Percentiles rank a stretch among this genome's conserved stretches.
These are phyloP conservation scores for Liparis tanakae DNA, from an alignment of 2,797 vertebrate genomes.

Conservation along the genomic window DNA sequence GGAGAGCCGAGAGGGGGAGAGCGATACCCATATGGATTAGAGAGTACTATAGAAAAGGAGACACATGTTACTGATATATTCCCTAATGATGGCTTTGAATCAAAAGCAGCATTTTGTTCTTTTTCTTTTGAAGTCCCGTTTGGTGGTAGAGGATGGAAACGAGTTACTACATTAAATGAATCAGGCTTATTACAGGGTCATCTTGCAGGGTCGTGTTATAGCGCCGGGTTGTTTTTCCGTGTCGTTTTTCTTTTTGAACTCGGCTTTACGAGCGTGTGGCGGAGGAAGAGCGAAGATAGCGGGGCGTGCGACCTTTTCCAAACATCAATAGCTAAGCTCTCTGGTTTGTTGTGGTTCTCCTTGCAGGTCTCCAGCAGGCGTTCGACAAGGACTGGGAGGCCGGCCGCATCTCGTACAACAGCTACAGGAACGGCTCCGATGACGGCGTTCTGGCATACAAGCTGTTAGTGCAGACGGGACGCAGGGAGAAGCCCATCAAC, in stretches of 20 bases:
- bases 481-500: conserved; percentile 92
- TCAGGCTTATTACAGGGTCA: conserved; percentile 61
- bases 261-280: conserved; percentile 9
- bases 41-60: conserved; percentile 61
- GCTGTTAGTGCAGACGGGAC: conserved; percentile 95
- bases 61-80: conserved; percentile 79
- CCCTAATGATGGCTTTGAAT: conserved; percentile 68
- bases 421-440: conserved; percentile 94
- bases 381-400: conserved; percentile 96
- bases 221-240: conserved; percentile 20
- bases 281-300: conserved; percentile 47
- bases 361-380: conserved; percentile 92
- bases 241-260: conserved; percentile 34
- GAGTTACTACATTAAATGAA: conserved; percentile 70
- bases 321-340: conserved; percentile 44
- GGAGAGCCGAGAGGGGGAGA: conserved; percentile 55
- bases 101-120: conserved; percentile 64
- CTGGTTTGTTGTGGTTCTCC: conserved; percentile 48
- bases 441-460: conserved; percentile 96
- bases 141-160: conserved; percentile 58
- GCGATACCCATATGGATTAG: conserved; percentile 69
- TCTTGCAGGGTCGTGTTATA: conserved; percentile 51
- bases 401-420: conserved; percentile 90
- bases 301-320: conserved; percentile 43
- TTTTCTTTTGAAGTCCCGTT: conserved; percentile 68